Evolutionary conservation across 2,888 invertebrate species (phyloP), one percentile per base, ranked within the genome.

Genomic region (Temnothorax ravouxi): DNA sequence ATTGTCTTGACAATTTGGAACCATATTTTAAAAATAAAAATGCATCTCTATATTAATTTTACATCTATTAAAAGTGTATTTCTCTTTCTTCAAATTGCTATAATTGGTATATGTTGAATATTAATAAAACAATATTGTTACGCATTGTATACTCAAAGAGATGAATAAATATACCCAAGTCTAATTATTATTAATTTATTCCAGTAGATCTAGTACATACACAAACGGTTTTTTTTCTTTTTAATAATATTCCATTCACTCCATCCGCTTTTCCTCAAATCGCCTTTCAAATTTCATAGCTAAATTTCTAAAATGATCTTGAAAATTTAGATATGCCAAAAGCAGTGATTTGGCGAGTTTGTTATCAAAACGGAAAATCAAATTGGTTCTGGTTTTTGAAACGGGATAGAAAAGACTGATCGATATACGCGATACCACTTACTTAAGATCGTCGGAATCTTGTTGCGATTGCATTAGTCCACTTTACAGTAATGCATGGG

Each of bases 121-220:
- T 29, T 25, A 25, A 29, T 50, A 50, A 67, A 50, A 29, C 4
- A 59, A 2, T 29, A 72, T 15, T 8, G 2, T 21, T 56, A 25
- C 44, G 6, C 3, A 21, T 38, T 18, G 18, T 2, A 64, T 13
- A 18, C 3, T 56, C 2, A 0, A 54, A 41, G 25, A 4, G 25
- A 4, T 44, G 1, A 29, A 61, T n/a, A 47, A 15, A 41, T 15
- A 52, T 34, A 72, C 25, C 11, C 59, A 11, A 79, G 84, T 87
- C 82, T 87, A 84, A 84, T 89, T 90, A 84, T 86, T 81, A 87
- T 89, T 92, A 86, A 89, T 92, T 90, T 91, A 92, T 92, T 92
- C 88, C 89, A 88, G 87, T 82, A 88, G 84, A 88, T 88, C 85
- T 87, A 87, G 86, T 90, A 92, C 91, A 90, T 89, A 91, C 91